A percentile compares a stretch with the other conserved stretches of the same genome.
These are phyloP conservation scores for Fragum fragum DNA, from an alignment of 2,888 invertebrate genomes.

Conservation along the genomic window DNA sequence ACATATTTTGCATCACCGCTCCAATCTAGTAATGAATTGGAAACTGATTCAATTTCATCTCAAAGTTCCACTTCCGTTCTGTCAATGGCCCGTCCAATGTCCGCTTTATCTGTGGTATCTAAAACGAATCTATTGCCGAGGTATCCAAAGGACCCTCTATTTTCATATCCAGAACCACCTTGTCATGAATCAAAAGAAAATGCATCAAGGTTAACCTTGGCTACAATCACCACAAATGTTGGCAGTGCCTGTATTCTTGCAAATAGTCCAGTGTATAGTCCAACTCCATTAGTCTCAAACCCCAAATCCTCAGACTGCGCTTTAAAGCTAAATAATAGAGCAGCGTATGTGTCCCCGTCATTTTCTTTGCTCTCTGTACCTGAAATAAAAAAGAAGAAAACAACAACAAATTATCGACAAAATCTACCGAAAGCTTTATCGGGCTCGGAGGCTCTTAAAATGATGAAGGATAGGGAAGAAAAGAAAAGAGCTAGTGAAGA, in stretches of 20 bases:
- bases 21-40: no score
- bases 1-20: no score
- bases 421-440: constrained; percentile 33
- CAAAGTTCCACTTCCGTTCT: no score
- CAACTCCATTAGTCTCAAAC: not conserved
- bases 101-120: no score
- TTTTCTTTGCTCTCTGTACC: constrained; percentile 17
- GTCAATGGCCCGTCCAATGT: no score
- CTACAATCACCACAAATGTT: not conserved
- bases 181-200: no score
- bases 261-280: not conserved
- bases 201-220: not conserved
- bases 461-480: constrained; percentile 21
- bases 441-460: constrained; percentile 18
- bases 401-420: not conserved
- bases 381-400: constrained; percentile 19
- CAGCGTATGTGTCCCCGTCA: constrained; percentile 9
- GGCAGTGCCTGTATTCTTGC: not conserved
- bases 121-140: no score
- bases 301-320: no score
- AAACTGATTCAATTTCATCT: no score
- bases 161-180: not conserved
- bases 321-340: not conserved
- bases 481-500: constrained; percentile 3
- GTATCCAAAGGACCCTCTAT: not conserved